Evolutionary conservation across 2,797 vertebrate genomes (phyloP).

Genomic region (Ciconia nigra): DNA sequence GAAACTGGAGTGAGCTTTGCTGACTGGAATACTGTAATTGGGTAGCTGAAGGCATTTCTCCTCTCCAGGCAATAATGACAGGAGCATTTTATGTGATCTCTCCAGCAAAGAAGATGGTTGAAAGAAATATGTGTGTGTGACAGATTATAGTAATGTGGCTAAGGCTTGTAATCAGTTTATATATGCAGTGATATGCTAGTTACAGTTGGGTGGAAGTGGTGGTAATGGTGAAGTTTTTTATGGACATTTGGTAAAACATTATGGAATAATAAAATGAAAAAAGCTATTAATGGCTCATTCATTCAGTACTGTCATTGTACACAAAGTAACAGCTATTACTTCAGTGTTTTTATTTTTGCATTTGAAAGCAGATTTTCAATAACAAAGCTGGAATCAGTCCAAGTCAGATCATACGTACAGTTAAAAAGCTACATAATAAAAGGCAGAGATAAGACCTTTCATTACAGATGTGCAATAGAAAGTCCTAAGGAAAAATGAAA

Average conservation of each 20-base stretch:
- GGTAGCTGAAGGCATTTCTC: background rate
- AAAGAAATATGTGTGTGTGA: background rate
- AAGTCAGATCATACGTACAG: background rate
- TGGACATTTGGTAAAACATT: background rate
- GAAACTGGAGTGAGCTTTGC: background rate
- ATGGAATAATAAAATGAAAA: background rate
- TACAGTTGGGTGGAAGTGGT: background rate
- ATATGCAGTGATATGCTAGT: background rate
- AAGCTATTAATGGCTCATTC: background rate
- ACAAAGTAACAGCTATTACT: background rate
- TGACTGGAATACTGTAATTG: background rate
- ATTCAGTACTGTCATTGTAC: background rate
- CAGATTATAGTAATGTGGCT: background rate
- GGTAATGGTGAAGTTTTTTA: background rate
- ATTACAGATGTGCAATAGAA: conserved; percentile 15
- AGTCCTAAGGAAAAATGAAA: conserved; percentile 26
- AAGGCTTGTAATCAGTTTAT: background rate
- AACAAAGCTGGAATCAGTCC: conserved; percentile 22
- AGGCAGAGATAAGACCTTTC: conserved; percentile 40
- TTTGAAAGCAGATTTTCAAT: conserved; percentile 40
- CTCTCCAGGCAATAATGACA: background rate
- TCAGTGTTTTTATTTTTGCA: background rate
- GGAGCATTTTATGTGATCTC: background rate
- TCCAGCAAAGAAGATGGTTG: background rate
- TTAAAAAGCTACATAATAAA: conserved; percentile 31